Conservation (phyloP, 2,888 invertebrate genomes). For the Agrilus biguttatus region DNA sequence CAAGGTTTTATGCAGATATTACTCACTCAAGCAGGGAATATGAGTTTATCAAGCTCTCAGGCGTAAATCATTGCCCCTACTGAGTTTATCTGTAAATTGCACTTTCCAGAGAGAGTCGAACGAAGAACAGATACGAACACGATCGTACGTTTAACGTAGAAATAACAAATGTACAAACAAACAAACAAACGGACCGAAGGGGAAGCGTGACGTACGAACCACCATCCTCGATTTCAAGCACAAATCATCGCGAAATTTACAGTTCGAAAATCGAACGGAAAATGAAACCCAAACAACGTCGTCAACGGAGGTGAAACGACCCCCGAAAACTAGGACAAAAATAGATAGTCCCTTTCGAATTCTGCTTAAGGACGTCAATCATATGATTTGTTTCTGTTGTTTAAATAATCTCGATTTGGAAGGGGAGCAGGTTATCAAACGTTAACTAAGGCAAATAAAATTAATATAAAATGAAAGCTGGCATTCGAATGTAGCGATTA, state of each 20-base stretch:
- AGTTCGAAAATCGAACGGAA: slow-evolving; percentile 17
- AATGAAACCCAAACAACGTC: slow-evolving; percentile 1
- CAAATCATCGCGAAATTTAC: slow-evolving; percentile 20
- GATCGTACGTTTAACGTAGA: neutral
- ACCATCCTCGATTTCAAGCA: slow-evolving; percentile 5
- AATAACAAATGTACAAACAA: too few relatives aligned
- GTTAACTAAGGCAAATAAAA: too few relatives aligned
- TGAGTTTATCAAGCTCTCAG: slow-evolving; percentile 46
- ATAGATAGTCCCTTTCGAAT: too few relatives aligned
- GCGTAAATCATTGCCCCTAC: slow-evolving; percentile 48
- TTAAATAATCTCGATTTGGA: too few relatives aligned
- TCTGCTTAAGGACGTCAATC: too few relatives aligned
- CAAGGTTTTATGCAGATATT: slow-evolving; percentile 36
- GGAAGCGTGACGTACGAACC: neutral
- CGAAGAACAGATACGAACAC: slow-evolving; percentile 14
- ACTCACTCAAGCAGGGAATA: slow-evolving; percentile 36
- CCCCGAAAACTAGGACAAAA: too few relatives aligned
- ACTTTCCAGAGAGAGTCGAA: slow-evolving; percentile 38
- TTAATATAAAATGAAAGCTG: too few relatives aligned
- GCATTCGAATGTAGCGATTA: too few relatives aligned
- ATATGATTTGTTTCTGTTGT: too few relatives aligned
- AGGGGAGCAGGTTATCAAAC: too few relatives aligned
- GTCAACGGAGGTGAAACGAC: too few relatives aligned
- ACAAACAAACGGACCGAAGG: neutral
- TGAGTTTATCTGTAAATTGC: slow-evolving; percentile 49